Evolutionary conservation across 2,888 invertebrate species (phyloP).

Genomic region (Emmelina monodactyla): DNA sequence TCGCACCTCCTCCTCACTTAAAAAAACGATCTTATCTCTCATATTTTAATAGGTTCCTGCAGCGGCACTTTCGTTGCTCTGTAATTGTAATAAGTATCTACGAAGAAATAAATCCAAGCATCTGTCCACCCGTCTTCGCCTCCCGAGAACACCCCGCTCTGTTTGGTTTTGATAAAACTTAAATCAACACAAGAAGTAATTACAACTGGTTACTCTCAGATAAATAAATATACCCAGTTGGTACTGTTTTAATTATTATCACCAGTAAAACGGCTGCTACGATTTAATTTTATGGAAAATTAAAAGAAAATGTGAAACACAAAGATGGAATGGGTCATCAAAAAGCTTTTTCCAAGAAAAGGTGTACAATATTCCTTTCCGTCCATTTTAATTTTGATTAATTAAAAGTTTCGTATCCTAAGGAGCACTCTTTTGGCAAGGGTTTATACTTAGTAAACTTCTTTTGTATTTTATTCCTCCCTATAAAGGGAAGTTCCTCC

Average conservation of each 20-base stretch:
- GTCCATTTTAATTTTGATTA: slow-evolving; percentile 51
- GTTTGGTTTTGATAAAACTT: slow-evolving; percentile 48
- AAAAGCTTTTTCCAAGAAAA: background rate
- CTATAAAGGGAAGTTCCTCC: slow-evolving; percentile 55
- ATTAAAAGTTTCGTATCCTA: slow-evolving; percentile 57
- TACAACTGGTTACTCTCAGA: slow-evolving; percentile 59
- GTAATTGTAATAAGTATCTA: slow-evolving; percentile 55
- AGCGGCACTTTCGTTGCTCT: slow-evolving; percentile 48
- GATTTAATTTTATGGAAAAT: too few species aligned
- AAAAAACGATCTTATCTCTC: slow-evolving; percentile 59
- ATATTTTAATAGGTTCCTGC: slow-evolving; percentile 64
- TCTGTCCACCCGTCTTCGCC: slow-evolving; percentile 29
- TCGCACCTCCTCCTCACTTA: slow-evolving; percentile 54
- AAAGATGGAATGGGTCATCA: too few species aligned
- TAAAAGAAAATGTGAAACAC: too few species aligned
- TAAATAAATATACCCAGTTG: slow-evolving; percentile 17
- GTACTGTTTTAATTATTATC: background rate
- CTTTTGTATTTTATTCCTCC: slow-evolving; percentile 51
- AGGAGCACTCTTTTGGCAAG: slow-evolving; percentile 51
- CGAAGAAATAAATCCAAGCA: slow-evolving; percentile 51
- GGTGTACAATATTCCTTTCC: background rate
- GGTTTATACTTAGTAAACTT: slow-evolving; percentile 48
- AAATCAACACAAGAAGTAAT: slow-evolving; percentile 63
- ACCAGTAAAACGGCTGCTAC: background rate
- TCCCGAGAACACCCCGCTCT: slow-evolving; percentile 28